Base-by-base conservation (phyloP, 1,140 invertebrate species). In the Bombus huntii region DNA sequence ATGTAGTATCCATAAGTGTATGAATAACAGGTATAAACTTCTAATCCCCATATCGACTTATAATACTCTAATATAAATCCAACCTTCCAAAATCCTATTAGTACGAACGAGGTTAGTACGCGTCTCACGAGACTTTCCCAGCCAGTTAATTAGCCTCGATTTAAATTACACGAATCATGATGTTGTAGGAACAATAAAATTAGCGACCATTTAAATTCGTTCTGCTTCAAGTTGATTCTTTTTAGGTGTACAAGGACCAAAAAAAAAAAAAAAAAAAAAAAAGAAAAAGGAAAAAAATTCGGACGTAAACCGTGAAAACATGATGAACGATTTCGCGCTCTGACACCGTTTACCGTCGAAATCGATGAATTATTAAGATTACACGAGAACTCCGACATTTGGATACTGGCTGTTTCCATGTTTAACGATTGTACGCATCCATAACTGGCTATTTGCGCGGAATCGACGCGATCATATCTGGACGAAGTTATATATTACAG, bases 171-270 rank as follows among this genome's bases (percentile, higher is more conserved):
- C 47, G 47, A 53, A 18, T 53, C 5, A 22, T 53, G 47, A 22
- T 6, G 47, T 22, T 22, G 18, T 2, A 53, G 47, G 18, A 18
- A 75, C 70, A 68, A 78, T 77, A 25, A n/a, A 71, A 75, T 71
- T 57, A 83, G 47, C 75, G 53, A 83, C 62, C 81, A 57, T 83
- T 83, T 76, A 83, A 83, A 47, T 42, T 62, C 34, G 44, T 75
- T n/a, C 72, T 34, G 34, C 68, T 83, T 83, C 3, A 9, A 76
- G 62, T 3, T 28, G 59, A 83, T 78, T 59, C 65, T 78, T 83
- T 70, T 47, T 13, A 5, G 18, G 1, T 10, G 12, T n/a, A 5
- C 12, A n/a, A 12, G 28, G 28, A 62, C 10, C 34, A 34, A 34
- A 34, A 34, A 59, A 28, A 59, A 28, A 59, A 34, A 59, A 28